phyloP scores from a whole-genome alignment of 2,113 vertebrate genomes.

The Pungitius pungitius region DNA sequence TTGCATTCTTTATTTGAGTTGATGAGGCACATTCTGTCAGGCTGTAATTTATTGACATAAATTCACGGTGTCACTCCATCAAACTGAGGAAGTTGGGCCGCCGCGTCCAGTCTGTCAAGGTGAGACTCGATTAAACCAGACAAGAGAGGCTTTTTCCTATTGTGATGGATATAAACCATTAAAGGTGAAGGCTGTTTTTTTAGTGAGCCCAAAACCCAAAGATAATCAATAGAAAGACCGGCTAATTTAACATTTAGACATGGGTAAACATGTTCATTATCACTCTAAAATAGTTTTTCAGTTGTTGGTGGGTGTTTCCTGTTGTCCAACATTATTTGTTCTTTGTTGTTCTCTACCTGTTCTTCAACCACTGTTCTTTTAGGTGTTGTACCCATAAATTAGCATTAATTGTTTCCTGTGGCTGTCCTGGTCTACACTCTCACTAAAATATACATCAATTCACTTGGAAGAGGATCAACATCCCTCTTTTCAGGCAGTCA shows the following conservation, averaged over 20 bases:
- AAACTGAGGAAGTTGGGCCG: constrained; percentile 20
- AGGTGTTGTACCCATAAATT: not conserved
- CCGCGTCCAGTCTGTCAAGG: constrained; percentile 47
- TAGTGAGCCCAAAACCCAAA: too few relatives aligned
- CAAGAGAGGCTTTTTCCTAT: not conserved
- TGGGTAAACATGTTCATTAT: not conserved
- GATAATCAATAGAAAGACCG: too few relatives aligned
- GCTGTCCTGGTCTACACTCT: not conserved
- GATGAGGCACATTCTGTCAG: not conserved
- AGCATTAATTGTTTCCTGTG: not conserved
- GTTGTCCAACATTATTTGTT: not conserved
- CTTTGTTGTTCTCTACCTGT: not conserved
- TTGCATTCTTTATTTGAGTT: too few relatives aligned
- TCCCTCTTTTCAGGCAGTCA: not conserved
- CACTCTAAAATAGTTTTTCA: not conserved
- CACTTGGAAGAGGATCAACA: constrained; percentile 30
- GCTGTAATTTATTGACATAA: not conserved
- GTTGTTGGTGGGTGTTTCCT: not conserved
- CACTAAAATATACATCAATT: not conserved
- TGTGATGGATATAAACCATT: constrained; percentile 43
- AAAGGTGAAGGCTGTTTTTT: constrained; percentile 36
- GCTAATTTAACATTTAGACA: too few relatives aligned
- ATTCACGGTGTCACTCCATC: constrained; percentile 2
- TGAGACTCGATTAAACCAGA: constrained; percentile 37
- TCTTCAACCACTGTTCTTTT: too few relatives aligned